These are phyloP conservation scores for Gymnobelideus leadbeateri DNA, from an alignment of 2,113 vertebrate genomes.

Conservation along the genomic window DNA sequence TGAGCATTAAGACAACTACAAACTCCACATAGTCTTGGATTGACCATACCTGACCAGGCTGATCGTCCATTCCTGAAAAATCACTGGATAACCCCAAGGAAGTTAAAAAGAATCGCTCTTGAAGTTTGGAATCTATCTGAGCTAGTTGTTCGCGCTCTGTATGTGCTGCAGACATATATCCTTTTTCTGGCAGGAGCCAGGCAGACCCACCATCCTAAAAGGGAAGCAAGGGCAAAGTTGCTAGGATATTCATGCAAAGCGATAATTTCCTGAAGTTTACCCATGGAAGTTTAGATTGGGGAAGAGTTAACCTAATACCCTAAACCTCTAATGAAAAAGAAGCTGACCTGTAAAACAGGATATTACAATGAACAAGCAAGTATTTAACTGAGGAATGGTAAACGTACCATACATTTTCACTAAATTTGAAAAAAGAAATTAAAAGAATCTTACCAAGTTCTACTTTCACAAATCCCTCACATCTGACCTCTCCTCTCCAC, in stretches of 20 bases:
- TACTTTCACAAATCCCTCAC: neutral
- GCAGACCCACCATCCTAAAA: slow-evolving; percentile 79
- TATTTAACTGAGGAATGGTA: neutral
- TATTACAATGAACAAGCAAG: neutral
- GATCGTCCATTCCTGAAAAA: slow-evolving; percentile 64
- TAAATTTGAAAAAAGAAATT: neutral
- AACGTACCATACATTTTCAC: neutral
- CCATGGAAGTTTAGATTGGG: neutral
- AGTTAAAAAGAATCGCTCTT: slow-evolving; percentile 81
- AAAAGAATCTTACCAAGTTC: neutral
- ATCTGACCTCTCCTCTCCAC: neutral
- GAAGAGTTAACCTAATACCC: neutral
- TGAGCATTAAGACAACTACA: slow-evolving; percentile 1
- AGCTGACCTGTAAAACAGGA: neutral
- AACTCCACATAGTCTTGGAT: neutral
- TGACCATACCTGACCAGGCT: slow-evolving; percentile 77
- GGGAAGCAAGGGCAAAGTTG: slow-evolving; percentile 57
- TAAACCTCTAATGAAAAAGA: neutral
- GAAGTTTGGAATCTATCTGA: slow-evolving; percentile 90
- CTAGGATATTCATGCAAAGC: neutral
- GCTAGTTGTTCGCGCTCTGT: slow-evolving; percentile 86
- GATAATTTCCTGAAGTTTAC: neutral
- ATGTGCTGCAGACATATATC: slow-evolving; percentile 85
- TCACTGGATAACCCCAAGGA: slow-evolving; percentile 73
- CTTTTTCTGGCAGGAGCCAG: slow-evolving; percentile 86